Conservation (phyloP, 2,797 vertebrate genomes). For the Lacerta viridis region DNA sequence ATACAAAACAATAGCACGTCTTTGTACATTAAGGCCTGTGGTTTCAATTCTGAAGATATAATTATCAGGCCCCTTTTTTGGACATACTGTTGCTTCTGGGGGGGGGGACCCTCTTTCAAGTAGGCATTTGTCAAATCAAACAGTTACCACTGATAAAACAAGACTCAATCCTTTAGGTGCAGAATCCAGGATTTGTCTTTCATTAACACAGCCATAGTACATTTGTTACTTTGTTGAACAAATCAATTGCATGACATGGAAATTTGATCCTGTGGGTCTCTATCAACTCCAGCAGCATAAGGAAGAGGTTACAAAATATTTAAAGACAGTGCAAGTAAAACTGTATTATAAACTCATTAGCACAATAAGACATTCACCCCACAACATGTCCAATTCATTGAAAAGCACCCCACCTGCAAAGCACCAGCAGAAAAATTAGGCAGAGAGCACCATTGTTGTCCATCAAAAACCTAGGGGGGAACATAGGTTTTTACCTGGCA, state of each 20-base stretch:
- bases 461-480: too few relatives aligned
- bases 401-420: too few relatives aligned
- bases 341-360: too few relatives aligned
- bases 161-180: constrained; percentile 1
- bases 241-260: not conserved
- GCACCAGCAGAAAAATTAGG: too few relatives aligned
- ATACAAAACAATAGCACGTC: not conserved
- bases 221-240: not conserved
- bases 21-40: rapidly evolving
- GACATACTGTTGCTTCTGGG: not conserved
- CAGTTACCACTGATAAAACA: not conserved
- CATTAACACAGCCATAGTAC: not conserved
- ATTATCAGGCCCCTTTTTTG: not conserved
- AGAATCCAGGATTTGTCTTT: constrained; percentile 13
- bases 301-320: not conserved
- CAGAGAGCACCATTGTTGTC: too few relatives aligned
- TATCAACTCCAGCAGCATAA: not conserved
- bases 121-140: constrained; percentile 1
- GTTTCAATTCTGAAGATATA: constrained; percentile 17
- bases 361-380: too few relatives aligned
- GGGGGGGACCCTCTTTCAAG: not conserved
- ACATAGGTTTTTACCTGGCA: too few relatives aligned
- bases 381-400: too few relatives aligned
- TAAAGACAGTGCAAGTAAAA: too few relatives aligned
- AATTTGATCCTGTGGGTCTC: not conserved